phyloP scores from a whole-genome alignment of 2,888 invertebrate species.

The Drosophila gaucha region DNA sequence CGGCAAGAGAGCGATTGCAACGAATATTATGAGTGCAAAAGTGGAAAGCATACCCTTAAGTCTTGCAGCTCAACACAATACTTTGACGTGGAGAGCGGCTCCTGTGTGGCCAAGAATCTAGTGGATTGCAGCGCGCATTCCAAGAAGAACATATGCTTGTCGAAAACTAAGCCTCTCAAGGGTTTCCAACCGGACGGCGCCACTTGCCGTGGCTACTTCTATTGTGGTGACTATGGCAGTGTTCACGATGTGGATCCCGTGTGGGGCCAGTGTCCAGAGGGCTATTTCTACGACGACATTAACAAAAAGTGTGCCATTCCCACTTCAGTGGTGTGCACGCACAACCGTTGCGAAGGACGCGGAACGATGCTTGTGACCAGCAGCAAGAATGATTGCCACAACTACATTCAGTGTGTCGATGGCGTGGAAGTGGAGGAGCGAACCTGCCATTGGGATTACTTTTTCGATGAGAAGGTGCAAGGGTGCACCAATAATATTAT shows the following conservation, averaged over 20 bases:
- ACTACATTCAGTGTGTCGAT: conserved; percentile 70
- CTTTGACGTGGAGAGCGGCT: conserved; percentile 61
- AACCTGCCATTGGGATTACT: conserved; percentile 70
- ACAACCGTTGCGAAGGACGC: conserved; percentile 82
- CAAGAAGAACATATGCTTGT: conserved; percentile 49
- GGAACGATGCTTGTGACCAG: conserved; percentile 67
- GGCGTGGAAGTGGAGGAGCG: conserved; percentile 30
- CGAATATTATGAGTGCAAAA: conserved; percentile 73
- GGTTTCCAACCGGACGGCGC: conserved; percentile 60
- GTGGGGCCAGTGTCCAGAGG: conserved; percentile 76
- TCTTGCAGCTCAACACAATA: conserved; percentile 55
- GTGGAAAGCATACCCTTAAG: conserved; percentile 25
- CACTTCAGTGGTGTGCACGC: conserved; percentile 57
- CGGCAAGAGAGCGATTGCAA: conserved; percentile 68
- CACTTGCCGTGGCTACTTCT: conserved; percentile 81
- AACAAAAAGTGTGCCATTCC: conserved; percentile 56
- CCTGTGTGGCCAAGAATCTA: conserved; percentile 53
- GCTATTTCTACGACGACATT: conserved; percentile 65
- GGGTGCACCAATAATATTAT: conserved; percentile 63
- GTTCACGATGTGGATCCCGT: conserved; percentile 66
- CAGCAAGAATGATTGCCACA: conserved; percentile 71
- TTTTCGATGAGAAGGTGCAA: conserved; percentile 74
- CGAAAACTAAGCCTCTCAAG: conserved; percentile 12
- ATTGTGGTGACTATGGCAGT: conserved; percentile 49
- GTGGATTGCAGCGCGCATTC: conserved; percentile 71